A percentile compares a stretch with the other conserved stretches of the same genome.
These are phyloP conservation scores for Silurus glanis DNA, from an alignment of 2,113 vertebrate genomes.

Conservation along the genomic window DNA sequence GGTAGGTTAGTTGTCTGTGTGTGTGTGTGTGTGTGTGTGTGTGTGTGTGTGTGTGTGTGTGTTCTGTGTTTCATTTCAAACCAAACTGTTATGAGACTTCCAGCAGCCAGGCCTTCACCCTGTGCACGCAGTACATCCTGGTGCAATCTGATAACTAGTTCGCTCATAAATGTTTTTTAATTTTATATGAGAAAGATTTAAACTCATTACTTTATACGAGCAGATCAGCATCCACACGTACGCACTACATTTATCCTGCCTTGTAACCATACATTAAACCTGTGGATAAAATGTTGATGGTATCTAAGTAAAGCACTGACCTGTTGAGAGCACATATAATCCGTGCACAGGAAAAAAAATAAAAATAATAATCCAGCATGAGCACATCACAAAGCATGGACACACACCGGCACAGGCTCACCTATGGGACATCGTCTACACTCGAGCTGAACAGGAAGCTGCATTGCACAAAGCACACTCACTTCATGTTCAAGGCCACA, in stretches of 20 bases:
- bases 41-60: conserved; percentile 22
- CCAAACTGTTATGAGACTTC: not conserved
- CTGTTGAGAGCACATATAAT: conserved; percentile 13
- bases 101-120: not conserved
- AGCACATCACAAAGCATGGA: conserved; percentile 43
- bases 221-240: conserved; percentile 4
- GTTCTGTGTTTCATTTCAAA: conserved; percentile 7
- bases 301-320: conserved; percentile 9
- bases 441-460: conserved; percentile 19
- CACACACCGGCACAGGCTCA: conserved; percentile 38
- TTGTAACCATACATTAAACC: not conserved
- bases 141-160: conserved; percentile 2
- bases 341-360: not conserved
- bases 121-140: not conserved
- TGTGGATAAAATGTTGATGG: not conserved
- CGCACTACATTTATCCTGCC: not conserved
- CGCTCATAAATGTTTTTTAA: not conserved
- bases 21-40: not conserved
- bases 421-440: conserved; percentile 33
- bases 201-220: not conserved
- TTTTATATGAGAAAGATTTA: not conserved
- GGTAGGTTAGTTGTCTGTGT: not conserved
- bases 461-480: conserved; percentile 38
- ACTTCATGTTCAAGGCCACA: conserved; percentile 64
- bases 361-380: conserved; percentile 22